Evolutionary conservation across 2,888 invertebrate species (phyloP).

Genomic region (Stenodera caucasica): DNA sequence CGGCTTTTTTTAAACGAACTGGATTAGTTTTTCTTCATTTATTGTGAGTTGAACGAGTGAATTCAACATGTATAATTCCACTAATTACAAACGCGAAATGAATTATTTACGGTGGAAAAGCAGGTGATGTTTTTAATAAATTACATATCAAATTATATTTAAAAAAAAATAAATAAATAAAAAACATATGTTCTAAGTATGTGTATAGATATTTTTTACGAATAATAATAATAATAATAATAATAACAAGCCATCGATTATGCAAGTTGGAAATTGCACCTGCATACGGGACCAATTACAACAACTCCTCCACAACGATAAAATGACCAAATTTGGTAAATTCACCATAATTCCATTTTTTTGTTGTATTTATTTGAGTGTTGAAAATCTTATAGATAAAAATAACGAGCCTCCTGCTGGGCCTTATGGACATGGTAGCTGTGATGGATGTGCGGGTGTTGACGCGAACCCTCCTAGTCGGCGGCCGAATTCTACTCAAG

Average conservation of each 20-base stretch:
- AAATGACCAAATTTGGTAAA: constrained; percentile 3
- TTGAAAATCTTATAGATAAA: constrained; percentile 7
- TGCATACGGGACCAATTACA: constrained; percentile 1
- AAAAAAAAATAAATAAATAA: too few relatives aligned
- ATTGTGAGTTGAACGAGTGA: too few relatives aligned
- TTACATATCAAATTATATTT: constrained; percentile 30
- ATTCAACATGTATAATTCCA: constrained; percentile 15
- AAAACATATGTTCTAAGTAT: constrained; percentile 29
- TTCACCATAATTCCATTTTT: not conserved
- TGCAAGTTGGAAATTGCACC: not conserved
- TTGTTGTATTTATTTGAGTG: not conserved
- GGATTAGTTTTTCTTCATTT: too few relatives aligned
- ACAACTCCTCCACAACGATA: too few relatives aligned
- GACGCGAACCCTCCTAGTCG: constrained; percentile 38
- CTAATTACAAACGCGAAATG: constrained; percentile 27
- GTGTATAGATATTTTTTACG: too few relatives aligned
- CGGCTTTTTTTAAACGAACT: too few relatives aligned
- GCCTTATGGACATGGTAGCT: constrained; percentile 21
- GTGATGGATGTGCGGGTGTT: constrained; percentile 46
- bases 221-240: not conserved
- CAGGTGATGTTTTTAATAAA: constrained; percentile 31
- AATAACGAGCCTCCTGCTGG: constrained; percentile 4
- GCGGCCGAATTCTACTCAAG: constrained; percentile 39
- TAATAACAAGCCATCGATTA: not conserved
- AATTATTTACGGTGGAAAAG: constrained; percentile 24